Percentiles rank a stretch among this genome's conserved stretches.
These are phyloP conservation scores for Monarcha castaneiventris DNA, from an alignment of 2,113 vertebrate genomes.

Conservation along the genomic window DNA sequence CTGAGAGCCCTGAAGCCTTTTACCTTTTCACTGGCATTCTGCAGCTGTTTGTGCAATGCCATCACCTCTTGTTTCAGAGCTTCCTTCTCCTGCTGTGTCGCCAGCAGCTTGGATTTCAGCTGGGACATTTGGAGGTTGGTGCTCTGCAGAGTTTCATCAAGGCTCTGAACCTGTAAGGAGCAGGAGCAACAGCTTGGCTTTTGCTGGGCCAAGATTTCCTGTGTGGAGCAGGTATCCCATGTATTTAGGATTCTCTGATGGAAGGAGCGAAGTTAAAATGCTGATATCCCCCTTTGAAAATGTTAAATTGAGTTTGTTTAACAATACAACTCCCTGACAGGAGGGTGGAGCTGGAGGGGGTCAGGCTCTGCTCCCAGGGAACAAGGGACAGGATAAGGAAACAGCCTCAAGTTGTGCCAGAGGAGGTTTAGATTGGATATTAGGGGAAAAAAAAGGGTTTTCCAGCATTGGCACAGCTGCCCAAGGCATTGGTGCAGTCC, in stretches of 20 bases:
- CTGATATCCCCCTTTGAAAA: not conserved
- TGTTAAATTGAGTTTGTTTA: not conserved
- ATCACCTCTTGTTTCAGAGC: conserved; percentile 81
- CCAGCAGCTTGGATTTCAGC: conserved; percentile 79
- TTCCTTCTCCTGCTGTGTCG: conserved; percentile 84
- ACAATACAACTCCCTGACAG: too few species aligned
- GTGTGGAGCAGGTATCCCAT: fast-evolving
- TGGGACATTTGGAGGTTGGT: conserved; percentile 76
- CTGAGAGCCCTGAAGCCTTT: not conserved
- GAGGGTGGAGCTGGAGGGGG: not conserved
- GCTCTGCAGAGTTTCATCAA: conserved; percentile 78
- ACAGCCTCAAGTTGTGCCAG: not conserved
- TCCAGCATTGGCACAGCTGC: not conserved
- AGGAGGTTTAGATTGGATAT: not conserved
- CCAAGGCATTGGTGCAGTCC: not conserved
- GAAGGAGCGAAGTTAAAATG: not conserved
- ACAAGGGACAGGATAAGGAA: not conserved
- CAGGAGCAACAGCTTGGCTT: not conserved
- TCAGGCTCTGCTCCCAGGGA: not conserved
- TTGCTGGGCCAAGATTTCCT: not conserved
- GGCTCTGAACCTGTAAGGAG: conserved; percentile 72
- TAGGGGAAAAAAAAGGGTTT: not conserved
- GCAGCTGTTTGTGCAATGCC: conserved; percentile 81
- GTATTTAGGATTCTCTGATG: not conserved
- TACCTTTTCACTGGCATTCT: conserved; percentile 81